Conservation (phyloP, 2,113 vertebrate species). For the Nothoprocta pentlandii region DNA sequence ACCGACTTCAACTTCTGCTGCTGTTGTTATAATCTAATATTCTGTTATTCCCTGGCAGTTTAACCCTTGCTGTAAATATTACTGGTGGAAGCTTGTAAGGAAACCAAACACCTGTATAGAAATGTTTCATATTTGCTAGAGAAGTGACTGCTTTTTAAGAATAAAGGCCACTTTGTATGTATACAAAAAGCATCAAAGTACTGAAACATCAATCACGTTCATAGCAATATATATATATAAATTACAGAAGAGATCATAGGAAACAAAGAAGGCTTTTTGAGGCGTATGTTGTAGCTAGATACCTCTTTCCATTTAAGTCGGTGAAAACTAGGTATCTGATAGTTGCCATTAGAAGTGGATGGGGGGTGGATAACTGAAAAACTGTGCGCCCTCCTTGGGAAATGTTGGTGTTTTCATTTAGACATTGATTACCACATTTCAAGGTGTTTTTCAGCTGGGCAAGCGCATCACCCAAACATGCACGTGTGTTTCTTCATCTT, state of each 20-base stretch:
- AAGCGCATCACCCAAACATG: neutral
- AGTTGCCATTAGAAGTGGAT: neutral
- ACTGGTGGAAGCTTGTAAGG: neutral
- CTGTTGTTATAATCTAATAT: neutral
- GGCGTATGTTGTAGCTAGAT: rapidly evolving
- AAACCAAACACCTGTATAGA: neutral
- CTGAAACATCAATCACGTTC: neutral
- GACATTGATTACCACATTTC: rapidly evolving
- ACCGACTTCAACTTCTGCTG: neutral
- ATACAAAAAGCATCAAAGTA: neutral
- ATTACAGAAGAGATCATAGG: rapidly evolving
- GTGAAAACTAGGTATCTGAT: neutral
- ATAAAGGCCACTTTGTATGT: rapidly evolving
- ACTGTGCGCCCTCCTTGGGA: rapidly evolving
- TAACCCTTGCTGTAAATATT: neutral
- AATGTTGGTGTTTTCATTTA: neutral
- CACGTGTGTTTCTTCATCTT: neutral
- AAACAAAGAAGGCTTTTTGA: neutral
- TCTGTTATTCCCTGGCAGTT: neutral
- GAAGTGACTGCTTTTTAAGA: rapidly evolving
- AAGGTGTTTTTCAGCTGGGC: neutral
- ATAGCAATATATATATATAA: neutral
- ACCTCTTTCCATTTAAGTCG: neutral
- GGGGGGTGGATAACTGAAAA: neutral
- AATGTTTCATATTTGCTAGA: neutral